Evolutionary conservation across 1,140 invertebrate genomes (phyloP).

Genomic region (Drosophila lacertosa): DNA sequence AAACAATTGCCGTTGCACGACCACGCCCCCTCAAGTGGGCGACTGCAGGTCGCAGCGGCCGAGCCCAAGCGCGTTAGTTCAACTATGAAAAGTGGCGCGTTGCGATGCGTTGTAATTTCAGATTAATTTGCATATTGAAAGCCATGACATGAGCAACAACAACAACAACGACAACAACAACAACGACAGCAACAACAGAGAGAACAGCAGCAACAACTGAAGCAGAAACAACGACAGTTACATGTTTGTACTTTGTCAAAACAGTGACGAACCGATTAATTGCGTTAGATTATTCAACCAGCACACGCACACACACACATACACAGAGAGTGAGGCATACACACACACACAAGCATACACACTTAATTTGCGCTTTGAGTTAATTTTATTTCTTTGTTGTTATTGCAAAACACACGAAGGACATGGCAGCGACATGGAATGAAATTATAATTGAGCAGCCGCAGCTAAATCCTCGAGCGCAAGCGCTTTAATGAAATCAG

Average conservation of each 20-base stretch:
- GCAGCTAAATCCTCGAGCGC: conserved; percentile 65
- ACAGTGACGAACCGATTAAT: conserved; percentile 81
- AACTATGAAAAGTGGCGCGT: conserved; percentile 6
- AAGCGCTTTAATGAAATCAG: conserved; percentile 66
- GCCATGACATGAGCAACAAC: conserved; percentile 51
- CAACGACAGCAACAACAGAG: conserved; percentile 1
- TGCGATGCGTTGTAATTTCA: conserved; percentile 63
- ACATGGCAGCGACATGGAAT: conserved; percentile 48
- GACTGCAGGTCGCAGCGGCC: neutral
- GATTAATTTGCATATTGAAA: conserved; percentile 76
- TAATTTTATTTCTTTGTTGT: conserved; percentile 80
- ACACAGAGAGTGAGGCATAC: no score
- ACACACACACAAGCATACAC: conserved; percentile 11
- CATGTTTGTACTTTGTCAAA: conserved; percentile 62
- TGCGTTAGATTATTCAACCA: conserved; percentile 71
- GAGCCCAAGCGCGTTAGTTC: conserved; percentile 8
- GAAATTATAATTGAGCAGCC: conserved; percentile 73
- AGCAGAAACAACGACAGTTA: conserved; percentile 34
- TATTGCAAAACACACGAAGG: conserved; percentile 65
- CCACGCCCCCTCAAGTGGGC: neutral
- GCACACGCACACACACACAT: conserved; percentile 36
- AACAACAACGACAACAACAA: conserved; percentile 11
- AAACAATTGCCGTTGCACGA: conserved; percentile 12
- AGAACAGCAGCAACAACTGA: conserved; percentile 18
- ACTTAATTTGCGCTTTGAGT: conserved; percentile 73